phyloP scores from a whole-genome alignment of 2,113 vertebrate genomes.

The Noctilio leporinus region DNA sequence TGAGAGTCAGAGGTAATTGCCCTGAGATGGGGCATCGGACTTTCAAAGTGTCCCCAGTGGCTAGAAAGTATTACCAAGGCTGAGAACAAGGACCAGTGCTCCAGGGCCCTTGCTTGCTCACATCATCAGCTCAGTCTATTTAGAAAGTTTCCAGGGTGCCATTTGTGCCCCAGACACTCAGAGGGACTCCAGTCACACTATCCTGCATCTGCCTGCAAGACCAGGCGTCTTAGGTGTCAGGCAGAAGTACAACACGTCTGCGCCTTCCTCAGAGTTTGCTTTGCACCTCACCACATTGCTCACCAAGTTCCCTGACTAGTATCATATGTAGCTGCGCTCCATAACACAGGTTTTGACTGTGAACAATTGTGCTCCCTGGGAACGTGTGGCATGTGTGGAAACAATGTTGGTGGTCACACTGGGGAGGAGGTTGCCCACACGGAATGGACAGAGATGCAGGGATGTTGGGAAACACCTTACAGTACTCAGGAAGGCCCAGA shows the following conservation, averaged over 20 bases:
- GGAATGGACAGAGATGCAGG: background rate
- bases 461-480: too few species aligned
- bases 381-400: background rate
- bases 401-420: background rate
- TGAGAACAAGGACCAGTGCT: background rate
- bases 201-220: rapidly evolving
- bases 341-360: background rate
- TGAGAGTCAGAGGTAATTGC: background rate
- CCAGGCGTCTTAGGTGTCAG: rapidly evolving
- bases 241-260: background rate
- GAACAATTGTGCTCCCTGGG: background rate
- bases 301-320: rapidly evolving
- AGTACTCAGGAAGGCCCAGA: background rate
- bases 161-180: rapidly evolving
- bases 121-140: rapidly evolving
- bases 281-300: background rate
- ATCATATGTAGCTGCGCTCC: rapidly evolving
- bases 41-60: background rate
- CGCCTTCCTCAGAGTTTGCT: background rate
- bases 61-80: background rate
- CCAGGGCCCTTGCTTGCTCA: background rate
- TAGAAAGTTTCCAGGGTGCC: background rate
- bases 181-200: background rate
- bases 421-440: rapidly evolving
- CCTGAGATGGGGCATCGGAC: background rate